Percentiles rank a stretch among this genome's conserved stretches.
Conservation (phyloP, 2,888 invertebrate genomes). For the Fissipunctia ypsillon region DNA sequence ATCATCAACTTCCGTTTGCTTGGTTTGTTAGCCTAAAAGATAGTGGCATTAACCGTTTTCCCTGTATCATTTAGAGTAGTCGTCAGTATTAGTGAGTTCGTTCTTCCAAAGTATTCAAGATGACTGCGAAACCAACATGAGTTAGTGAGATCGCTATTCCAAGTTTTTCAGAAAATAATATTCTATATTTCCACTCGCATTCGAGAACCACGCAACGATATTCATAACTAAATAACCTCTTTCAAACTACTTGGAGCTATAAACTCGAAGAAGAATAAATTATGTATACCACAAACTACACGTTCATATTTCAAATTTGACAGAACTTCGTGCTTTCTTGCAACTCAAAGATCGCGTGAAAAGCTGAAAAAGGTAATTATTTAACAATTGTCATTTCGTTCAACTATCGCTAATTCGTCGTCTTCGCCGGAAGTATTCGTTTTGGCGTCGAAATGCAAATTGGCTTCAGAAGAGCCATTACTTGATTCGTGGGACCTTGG, state of each 20-base stretch:
- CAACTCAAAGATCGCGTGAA: constrained; percentile 15
- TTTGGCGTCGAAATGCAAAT: constrained; percentile 83
- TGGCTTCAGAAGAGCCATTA: constrained; percentile 86
- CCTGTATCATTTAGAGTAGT: constrained; percentile 28
- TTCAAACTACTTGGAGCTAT: constrained; percentile 25
- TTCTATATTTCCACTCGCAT: constrained; percentile 18
- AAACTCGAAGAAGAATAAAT: constrained; percentile 56
- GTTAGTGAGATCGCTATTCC: constrained; percentile 44
- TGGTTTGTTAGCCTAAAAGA: neutral
- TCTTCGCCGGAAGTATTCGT: constrained; percentile 87
- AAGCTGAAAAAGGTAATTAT: constrained; percentile 50
- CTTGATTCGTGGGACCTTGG: constrained; percentile 87
- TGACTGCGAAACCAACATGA: constrained; percentile 15
- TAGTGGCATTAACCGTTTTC: neutral
- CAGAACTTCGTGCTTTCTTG: constrained; percentile 25
- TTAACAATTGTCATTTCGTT: constrained; percentile 76
- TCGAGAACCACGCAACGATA: constrained; percentile 24
- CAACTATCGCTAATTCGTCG: constrained; percentile 86
- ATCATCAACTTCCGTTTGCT: neutral
- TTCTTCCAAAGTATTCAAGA: neutral
- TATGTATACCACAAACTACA: constrained; percentile 41
- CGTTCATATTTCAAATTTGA: constrained; percentile 55
- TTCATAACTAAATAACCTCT: constrained; percentile 48
- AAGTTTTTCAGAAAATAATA: constrained; percentile 13
- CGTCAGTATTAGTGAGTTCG: neutral